phyloP scores from a whole-genome alignment of 2,113 vertebrate genomes.

The Arenaria interpres region DNA sequence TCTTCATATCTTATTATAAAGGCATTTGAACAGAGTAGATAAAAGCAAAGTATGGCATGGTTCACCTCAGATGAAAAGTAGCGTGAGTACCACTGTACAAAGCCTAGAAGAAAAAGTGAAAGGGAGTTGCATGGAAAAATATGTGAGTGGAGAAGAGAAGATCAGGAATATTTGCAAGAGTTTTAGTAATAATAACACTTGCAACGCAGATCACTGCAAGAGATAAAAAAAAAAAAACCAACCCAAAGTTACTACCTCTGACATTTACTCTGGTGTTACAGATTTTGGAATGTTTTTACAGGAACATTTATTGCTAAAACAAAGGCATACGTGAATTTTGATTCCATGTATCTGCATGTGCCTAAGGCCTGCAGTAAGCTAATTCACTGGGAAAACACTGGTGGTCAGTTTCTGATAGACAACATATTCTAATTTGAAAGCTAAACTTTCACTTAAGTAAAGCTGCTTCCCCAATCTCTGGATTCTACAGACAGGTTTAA shows the following conservation, averaged over 20 bases:
- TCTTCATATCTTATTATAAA: neutral
- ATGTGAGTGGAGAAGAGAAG: neutral
- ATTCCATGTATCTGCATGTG: neutral
- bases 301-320: neutral
- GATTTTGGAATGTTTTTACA: neutral
- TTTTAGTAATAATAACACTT: neutral
- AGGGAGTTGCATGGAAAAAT: neutral
- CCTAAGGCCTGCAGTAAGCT: neutral
- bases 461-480: neutral
- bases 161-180: neutral
- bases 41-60: neutral
- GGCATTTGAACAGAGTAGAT: neutral
- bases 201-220: neutral
- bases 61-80: neutral
- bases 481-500: neutral
- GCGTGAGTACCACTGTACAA: neutral
- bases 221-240: neutral
- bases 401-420: neutral
- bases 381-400: neutral
- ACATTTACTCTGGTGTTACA: accelerated
- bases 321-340: neutral
- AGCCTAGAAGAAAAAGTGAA: neutral
- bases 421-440: neutral
- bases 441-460: neutral
- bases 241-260: accelerated